These are phyloP conservation scores for Oreocharis arfaki DNA, from an alignment of 2,113 vertebrate genomes.

Conservation along the genomic window DNA sequence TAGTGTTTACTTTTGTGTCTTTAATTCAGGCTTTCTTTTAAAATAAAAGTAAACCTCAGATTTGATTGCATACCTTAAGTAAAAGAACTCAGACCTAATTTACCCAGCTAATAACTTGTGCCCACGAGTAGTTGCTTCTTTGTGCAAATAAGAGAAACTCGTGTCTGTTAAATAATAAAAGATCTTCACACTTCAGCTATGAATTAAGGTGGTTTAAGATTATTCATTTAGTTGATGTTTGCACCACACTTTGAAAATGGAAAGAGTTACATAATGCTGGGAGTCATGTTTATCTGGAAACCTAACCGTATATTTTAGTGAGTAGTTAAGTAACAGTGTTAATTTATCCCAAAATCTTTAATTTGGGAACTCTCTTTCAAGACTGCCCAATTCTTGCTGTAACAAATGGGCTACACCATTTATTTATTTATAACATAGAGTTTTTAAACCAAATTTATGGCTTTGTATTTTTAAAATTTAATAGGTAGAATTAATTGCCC, in stretches of 20 bases:
- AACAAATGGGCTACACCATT: background rate
- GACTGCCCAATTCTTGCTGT: background rate
- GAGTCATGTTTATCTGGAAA: background rate
- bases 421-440: background rate
- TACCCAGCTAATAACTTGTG: background rate
- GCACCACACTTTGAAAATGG: background rate
- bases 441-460: background rate
- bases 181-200: background rate
- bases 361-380: background rate
- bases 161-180: background rate
- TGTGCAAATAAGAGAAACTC: background rate
- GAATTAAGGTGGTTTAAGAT: background rate
- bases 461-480: constrained; percentile 10
- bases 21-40: background rate
- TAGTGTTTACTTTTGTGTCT: background rate
- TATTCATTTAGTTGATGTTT: background rate
- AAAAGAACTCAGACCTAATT: background rate
- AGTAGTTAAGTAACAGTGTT: background rate
- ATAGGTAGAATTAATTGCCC: background rate
- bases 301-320: constrained; percentile 10
- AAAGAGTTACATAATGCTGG: background rate
- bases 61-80: background rate
- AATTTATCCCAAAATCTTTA: background rate
- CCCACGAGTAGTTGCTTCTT: background rate
- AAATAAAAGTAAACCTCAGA: background rate